Evolutionary conservation across 2,888 invertebrate genomes (phyloP), one percentile per base, ranked within the genome.

Genomic region (Lepidochitona cinerea): DNA sequence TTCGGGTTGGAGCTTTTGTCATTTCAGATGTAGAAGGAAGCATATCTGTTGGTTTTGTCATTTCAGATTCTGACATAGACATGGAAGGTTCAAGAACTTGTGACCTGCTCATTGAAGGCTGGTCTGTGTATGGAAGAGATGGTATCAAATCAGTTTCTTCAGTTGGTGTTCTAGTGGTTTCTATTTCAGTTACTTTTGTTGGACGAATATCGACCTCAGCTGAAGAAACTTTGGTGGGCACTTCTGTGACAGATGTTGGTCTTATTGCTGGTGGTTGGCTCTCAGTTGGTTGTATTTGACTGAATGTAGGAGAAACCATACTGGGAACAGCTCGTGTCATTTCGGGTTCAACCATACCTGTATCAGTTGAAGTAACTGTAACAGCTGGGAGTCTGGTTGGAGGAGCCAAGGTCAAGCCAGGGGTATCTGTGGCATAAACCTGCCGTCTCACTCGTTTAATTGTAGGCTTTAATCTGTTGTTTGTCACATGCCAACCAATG

Each of bases 401-500:
- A 32, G 84, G 74, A 18, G 82, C 79, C 14, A 84, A 81, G 2
- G 85, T 84, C 23, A 88, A 79, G 18, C 83, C 82, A 23, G 86
- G 86, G 6, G 89, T 89, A 5, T 84, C 79, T 6, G 85, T 84
- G 23, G 83, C 82, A 76, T 91, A 88, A 76, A 90, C 84, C 54
- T 89, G 82, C 33, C 90, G 87, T 74, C 91, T 87, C 49, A 89
- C 84, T 18, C 77, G 80, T 71, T 84, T 81, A 23, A 68, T 23
- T 37, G 83, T 77, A 5, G 85, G 79, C 71, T 90, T 90, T 37
- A 91, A 90, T 78, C 91, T 76, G 37, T 85, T 91, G 83, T 91
- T 92, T 80, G 92, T 92, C 37, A 94, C 93, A 72, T 94, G 92
- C 95, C 95, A 96, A 33, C 94, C 94, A 37, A 94, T 91, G 23